Base-by-base conservation (phyloP, 1,140 invertebrate genomes). In the Drosophila busckii region DNA sequence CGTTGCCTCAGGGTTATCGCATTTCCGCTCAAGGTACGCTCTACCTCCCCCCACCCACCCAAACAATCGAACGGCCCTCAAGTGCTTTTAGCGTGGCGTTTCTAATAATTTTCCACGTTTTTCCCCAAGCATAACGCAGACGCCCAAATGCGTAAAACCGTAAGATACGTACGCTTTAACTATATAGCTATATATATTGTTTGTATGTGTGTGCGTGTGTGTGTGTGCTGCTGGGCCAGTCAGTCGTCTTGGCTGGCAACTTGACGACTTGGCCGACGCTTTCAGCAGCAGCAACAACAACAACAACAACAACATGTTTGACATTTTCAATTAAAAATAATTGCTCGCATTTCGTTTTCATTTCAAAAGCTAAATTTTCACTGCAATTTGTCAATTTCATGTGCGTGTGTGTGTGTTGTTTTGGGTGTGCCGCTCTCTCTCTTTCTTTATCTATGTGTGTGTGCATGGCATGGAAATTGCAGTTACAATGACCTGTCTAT, bases 311-410 rank as follows among this genome's bases (percentile, higher is more conserved):
- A 68, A 63, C 60, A 63, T 73, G 59, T 80, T 82, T 82, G 73
- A 80, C 73, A 80, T 82, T 80, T 80, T 80, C 73, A 80, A 80
- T 80, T 80, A 71, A 82, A 80, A 82, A 78, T 82, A 80, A 80
- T 80, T 80, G 73, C 75, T 80, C 69, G 73, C 73, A 54, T 80
- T 80, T 73, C 69, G 64, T 69, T 80, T 76, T 61, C 40, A 64
- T 46, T 65, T 66, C 59, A 61, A 66, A 41, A 54, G 45, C 20
- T 62, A 55, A 59, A 54, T 73, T 71, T 58, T 52, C 62, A 63
- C 63, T 60, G 68, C 68, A 71, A 78, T 78, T 78, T 78, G 71
- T 78, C 71, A 71, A 68, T 78, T 78, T 61, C 42, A 29, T 48
- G 40, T 38, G 34, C 23, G 13, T n/a, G 20, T 23, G 6, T 31